Evolutionary conservation across 2,888 invertebrate genomes (phyloP).

Genomic region (Theretra japonica): DNA sequence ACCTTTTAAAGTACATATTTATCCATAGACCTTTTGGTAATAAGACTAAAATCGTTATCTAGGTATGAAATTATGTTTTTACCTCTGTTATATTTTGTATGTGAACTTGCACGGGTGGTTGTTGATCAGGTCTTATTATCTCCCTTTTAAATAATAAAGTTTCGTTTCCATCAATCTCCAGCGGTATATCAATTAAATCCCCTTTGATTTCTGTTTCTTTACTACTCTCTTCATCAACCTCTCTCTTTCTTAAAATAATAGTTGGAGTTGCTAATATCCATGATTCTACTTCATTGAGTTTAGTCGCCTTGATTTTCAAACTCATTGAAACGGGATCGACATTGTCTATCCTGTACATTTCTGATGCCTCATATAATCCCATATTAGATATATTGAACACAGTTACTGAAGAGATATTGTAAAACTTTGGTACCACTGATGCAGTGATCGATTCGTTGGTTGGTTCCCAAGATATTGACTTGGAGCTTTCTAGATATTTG

Average conservation of each 20-base stretch:
- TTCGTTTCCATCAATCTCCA: conserved; percentile 73
- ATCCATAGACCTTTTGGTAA: no score
- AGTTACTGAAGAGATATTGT: conserved; percentile 30
- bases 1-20: no score
- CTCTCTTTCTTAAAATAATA: conserved; percentile 66
- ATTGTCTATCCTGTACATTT: conserved; percentile 56
- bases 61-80: conserved; percentile 31
- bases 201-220: conserved; percentile 57
- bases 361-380: conserved; percentile 42
- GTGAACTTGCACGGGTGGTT: conserved; percentile 86
- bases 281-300: conserved; percentile 62
- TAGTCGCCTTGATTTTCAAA: conserved; percentile 61
- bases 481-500: conserved; percentile 67
- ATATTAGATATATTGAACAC: conserved; percentile 42
- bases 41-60: neutral
- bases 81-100: conserved; percentile 87
- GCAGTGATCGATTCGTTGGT: neutral
- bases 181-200: conserved; percentile 72
- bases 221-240: conserved; percentile 51
- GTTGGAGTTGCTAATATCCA: conserved; percentile 77
- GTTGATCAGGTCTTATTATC: conserved; percentile 78
- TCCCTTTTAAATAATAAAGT: conserved; percentile 74
- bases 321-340: conserved; percentile 46
- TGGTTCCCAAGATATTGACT: conserved; percentile 37
- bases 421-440: neutral